Base-by-base conservation (phyloP, 2,113 vertebrate genomes). In the Mesocricetus auratus region DNA sequence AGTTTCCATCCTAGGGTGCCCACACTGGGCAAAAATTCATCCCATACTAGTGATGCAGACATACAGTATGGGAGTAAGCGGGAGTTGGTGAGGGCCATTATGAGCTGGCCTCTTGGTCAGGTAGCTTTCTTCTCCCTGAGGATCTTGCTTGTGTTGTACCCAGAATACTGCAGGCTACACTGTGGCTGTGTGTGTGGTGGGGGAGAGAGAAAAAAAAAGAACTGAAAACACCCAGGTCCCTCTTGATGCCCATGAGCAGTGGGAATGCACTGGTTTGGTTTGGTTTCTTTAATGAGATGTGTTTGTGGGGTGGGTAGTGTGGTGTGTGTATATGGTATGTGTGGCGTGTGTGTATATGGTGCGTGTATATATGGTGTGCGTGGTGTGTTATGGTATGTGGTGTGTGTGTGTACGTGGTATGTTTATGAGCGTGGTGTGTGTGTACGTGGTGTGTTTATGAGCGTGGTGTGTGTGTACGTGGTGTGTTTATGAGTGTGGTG, bases 191-290 rank as follows among this genome's bases (percentile, higher is more conserved):
- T 21, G 4, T 64, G 39, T 62, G 26, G 10, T 21, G 33, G 10
- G 1, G 47, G 10, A 0, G 47, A 1, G 33, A 12, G 17, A n/a
- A 17, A n/a, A 62, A 29, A 45, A 8, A 31, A 39, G 36, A n/a
- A 15, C 31, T 2, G 47, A 24, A 53, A 74, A 60, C 5, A 19
- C 3, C 10, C 10, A 22, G 2, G 26, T 9, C n/a, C 21, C 45
- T 36, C 33, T 17, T 26, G 1, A 16, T 0, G 5, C 24, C 26
- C 77, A 11, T 5, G 33, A 47, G 62, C 1, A 0, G 22, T 13
- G 5, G 47, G 58, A 33, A 60, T 24, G 47, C 15, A 29, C 47
- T n/a, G n/a, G n/a, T 69, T 69, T 69, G 68, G 33, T 1, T 26
- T 42, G 15, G 56, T 29, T 60, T 83, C n/a, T 83, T 62, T 62